A percentile compares a stretch with the other conserved stretches of the same genome.
phyloP scores from a whole-genome alignment of 2,113 vertebrate genomes.

The Willisornis vidua region DNA sequence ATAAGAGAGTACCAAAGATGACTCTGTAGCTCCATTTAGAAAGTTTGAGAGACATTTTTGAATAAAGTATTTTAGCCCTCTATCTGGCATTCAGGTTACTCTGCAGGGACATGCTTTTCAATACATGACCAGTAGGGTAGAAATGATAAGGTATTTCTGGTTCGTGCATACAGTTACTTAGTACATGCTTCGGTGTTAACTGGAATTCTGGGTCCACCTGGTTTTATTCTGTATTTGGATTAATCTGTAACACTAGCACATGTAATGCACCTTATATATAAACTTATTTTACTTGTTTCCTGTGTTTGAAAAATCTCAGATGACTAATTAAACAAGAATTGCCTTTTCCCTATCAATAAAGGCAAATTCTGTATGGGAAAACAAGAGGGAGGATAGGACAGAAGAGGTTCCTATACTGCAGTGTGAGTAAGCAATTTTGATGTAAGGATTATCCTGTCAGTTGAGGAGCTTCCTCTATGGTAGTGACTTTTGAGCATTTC shows the following conservation, averaged over 20 bases:
- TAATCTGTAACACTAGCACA: background rate
- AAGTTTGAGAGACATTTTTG: background rate
- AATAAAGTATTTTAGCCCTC: background rate
- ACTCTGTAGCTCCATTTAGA: background rate
- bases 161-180: background rate
- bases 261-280: background rate
- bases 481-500: background rate
- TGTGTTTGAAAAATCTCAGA: background rate
- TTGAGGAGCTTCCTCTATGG: background rate
- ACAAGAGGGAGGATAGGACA: background rate
- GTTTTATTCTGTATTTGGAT: background rate
- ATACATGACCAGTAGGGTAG: background rate
- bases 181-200: background rate
- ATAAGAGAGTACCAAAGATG: background rate
- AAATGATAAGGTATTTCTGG: background rate
- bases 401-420: background rate
- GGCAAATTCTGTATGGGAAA: background rate
- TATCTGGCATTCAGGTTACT: background rate
- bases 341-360: background rate
- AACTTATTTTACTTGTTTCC: background rate
- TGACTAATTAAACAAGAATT: background rate
- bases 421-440: background rate
- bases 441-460: background rate
- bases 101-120: background rate
- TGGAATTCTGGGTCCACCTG: background rate